Conservation (phyloP, 2,797 vertebrate genomes). For the Neosalanx taihuensis region DNA sequence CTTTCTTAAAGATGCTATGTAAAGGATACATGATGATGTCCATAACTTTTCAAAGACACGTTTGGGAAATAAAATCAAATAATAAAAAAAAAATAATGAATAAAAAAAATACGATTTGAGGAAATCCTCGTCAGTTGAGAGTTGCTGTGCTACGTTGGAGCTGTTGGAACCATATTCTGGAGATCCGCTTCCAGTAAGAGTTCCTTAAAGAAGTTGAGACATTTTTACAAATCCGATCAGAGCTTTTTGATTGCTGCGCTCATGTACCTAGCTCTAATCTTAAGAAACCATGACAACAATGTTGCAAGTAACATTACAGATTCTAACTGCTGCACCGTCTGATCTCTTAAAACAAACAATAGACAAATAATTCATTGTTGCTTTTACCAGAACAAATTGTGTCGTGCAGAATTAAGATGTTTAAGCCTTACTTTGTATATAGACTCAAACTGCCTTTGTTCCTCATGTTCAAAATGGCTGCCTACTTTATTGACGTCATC, state of each 20-base stretch:
- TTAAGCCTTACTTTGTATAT: constrained; percentile 98
- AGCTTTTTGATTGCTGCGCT: constrained; percentile 79
- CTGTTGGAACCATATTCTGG: constrained; percentile 32
- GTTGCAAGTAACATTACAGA: constrained; percentile 71
- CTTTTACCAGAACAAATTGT: constrained; percentile 86
- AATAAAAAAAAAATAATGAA: constrained; percentile 24
- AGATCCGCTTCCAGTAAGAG: constrained; percentile 41
- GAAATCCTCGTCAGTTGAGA: constrained; percentile 44
- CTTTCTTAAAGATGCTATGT: constrained; percentile 78
- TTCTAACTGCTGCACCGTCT: constrained; percentile 79
- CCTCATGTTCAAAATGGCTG: constrained; percentile 67
- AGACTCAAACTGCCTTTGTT: constrained; percentile 68
- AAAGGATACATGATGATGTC: constrained; percentile 66
- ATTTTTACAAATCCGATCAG: constrained; percentile 65
- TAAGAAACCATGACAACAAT: constrained; percentile 70
- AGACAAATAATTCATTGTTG: constrained; percentile 62
- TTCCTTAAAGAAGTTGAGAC: constrained; percentile 45
- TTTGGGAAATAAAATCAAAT: constrained; percentile 63
- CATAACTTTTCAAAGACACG: constrained; percentile 76
- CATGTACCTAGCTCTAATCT: constrained; percentile 61
- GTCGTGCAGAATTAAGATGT: constrained; percentile 90
- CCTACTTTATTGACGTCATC: constrained; percentile 57
- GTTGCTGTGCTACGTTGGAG: constrained; percentile 52
- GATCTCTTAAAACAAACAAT: constrained; percentile 67
- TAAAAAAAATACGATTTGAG: constrained; percentile 32